Base-by-base conservation (phyloP, 2,113 vertebrate genomes). In the Carassius carassius region DNA sequence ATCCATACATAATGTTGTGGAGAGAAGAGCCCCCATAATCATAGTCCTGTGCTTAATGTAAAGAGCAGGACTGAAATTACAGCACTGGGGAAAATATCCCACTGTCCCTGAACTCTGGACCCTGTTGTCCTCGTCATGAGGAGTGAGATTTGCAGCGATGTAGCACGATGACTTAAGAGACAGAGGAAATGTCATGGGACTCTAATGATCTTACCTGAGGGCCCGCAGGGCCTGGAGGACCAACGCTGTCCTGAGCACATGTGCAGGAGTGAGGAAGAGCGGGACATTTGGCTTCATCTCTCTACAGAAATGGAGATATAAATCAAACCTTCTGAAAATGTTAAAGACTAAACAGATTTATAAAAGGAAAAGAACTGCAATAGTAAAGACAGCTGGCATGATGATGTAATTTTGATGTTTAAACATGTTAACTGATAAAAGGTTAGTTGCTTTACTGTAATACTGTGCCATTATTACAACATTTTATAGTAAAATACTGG, bases 241-340 rank as follows among this genome's bases (percentile, higher is more conserved):
- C 98, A 32, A 98, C 90, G 12, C 97, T 99, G 90, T 99, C 98
- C 88, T 98, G 98, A 54, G 97, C 95, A 88, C 98, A 99, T 6
- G 98, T 99, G 91, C 98, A 99, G 32, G 98, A 96, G 90, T 99
- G 98, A 54, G 98, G 96, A 89, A 99, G 95, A 86, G 97, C 92
- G 3, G 98, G 98, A 81, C 98, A 99, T 88, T 99, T 99, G 86
- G 95, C 95, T 93, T 99, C 98, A 91, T 98, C 97, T 95, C 98
- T 96, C 98, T 99, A 94, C 37, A 90, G 88, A 54, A 16, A 76
- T 11, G 47, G 13, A 51, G 44, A 76, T 25, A 76, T 51, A 76
- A 49, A 49, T 74, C 21, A 74, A 9, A 74, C 41, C 37, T 8
- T 21, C 10, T 77, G 49, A 77, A 56, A 76, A 17, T 9, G 16